Evolutionary conservation across 2,797 vertebrate genomes (phyloP), one percentile per base, ranked within the genome.

Genomic region (Monodelphis domestica): DNA sequence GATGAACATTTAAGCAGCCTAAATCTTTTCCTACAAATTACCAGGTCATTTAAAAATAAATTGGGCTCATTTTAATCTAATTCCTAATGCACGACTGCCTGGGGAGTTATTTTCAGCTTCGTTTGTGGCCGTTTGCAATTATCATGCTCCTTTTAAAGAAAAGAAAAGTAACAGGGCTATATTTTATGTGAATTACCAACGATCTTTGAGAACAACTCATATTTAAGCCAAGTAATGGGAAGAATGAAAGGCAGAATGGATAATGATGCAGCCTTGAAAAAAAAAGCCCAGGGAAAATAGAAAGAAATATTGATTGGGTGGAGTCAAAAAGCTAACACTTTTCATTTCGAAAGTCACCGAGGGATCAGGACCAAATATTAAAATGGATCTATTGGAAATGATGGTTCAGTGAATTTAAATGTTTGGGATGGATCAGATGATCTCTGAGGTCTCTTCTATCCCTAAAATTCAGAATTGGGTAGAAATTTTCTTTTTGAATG

Each of bases 71-170:
- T 98, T 98, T 98, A 98, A 98, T 98, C 98, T 98, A 98, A 98
- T 98, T 98, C 96, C 97, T 97, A 97, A 96, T 98, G 97, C 97
- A 97, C 96, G 97, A 98, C 96, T 98, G 97, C 98, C 97, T 97
- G 95, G 97, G 97, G 98, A 98, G 97, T 97, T 98, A 97, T 98
- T 98, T 98, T 98, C 98, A 98, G 98, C 97, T 98, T 95, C 89
- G 94, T 97, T 98, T 97, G 97, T 87, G 98, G 97, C 97, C 97
- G 96, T 97, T 98, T 97, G 97, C 95, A 98, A 98, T 98, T 98
- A 98, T 97, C 97, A 96, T 88, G 96, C 94, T 98, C 96, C 96
- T 96, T 98, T 98, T 96, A 98, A 96, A 98, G 97, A 97, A 97
- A 98, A 98, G 97, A 90, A 95, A 97, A 98, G 97, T 96, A 98